phyloP scores from a whole-genome alignment of 1,140 invertebrate species.

The Lanistes nyassanus region DNA sequence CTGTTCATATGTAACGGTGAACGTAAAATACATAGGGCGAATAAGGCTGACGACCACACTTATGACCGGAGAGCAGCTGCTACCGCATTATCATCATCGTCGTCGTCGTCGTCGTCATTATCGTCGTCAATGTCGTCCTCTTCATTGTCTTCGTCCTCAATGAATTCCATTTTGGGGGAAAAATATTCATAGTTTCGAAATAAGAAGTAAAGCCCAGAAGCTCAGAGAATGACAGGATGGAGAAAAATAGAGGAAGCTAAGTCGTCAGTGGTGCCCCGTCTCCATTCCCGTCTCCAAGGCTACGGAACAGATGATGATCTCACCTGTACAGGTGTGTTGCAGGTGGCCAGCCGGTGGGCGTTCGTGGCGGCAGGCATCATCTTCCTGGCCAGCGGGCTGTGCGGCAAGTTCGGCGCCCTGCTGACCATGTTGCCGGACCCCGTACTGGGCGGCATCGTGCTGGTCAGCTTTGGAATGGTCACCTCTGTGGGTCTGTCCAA shows the following conservation, averaged over 20 bases:
- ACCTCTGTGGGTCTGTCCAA: conserved; percentile 63
- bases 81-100: too few relatives aligned
- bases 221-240: too few relatives aligned
- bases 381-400: conserved; percentile 75
- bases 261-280: background rate
- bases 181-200: too few relatives aligned
- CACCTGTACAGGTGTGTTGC: background rate
- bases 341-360: conserved; percentile 55
- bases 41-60: too few relatives aligned
- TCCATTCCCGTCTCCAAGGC: background rate
- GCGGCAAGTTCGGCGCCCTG: conserved; percentile 84
- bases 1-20: too few relatives aligned
- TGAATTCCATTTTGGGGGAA: too few relatives aligned
- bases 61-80: too few relatives aligned
- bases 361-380: conserved; percentile 79
- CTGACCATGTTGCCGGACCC: conserved; percentile 89
- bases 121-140: too few relatives aligned
- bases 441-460: conserved; percentile 74
- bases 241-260: background rate
- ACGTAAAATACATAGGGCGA: too few relatives aligned
- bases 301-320: background rate
- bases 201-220: too few relatives aligned
- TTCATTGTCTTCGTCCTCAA: too few relatives aligned
- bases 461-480: conserved; percentile 65
- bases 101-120: too few relatives aligned